Evolutionary conservation across 2,797 vertebrate species (phyloP), one percentile per base, ranked within the genome.

Genomic region (Rhabdomys pumilio): DNA sequence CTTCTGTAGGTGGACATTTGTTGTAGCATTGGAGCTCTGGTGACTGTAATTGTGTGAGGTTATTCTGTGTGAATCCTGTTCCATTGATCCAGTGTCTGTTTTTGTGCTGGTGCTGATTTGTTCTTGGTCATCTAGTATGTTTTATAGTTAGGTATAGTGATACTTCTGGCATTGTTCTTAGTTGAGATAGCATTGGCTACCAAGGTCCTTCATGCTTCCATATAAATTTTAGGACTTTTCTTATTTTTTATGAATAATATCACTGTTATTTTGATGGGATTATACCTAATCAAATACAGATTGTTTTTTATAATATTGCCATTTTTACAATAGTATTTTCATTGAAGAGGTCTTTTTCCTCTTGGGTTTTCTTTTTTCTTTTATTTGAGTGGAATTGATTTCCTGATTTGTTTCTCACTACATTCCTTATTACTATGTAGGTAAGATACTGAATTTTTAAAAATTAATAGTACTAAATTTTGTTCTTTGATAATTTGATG

Each of bases 401-500:
- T 47, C 22, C 22, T 57, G 50, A 38, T 72, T 72, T 87, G 24
- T 86, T 53, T 53, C 26, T 67, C 29, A 20, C 3, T 67, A 14
- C 34, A 19, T 65, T 67, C 41, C 41, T 67, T 50, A 38, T 82
- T 82, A 47, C 10, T 85, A 65, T 50, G 50, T 50, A 73, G 85
- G 22, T 55, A 53, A 57, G n/a, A 72, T 57, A 72, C 67, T 73
- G 53, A 29, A 4, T 57, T 87, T 69, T 19, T 4, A 67, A 85
- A 50, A 63, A 65, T 67, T 84, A 67, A 85, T 72, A 87, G 72
- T 53, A 38, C 38, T 81, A 81, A 24, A 81, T 87, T 87, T 87
- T 87, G 24, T 72, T 87, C 3, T 69, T 72, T 72, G 47, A 72
- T 4, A 72, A 9, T 24, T 24, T 86, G 6, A 69, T 24, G n/a